Conservation (phyloP, 37 sponge, comb jelly and placozoan species). For the Halisarca cf. caerulea region DNA sequence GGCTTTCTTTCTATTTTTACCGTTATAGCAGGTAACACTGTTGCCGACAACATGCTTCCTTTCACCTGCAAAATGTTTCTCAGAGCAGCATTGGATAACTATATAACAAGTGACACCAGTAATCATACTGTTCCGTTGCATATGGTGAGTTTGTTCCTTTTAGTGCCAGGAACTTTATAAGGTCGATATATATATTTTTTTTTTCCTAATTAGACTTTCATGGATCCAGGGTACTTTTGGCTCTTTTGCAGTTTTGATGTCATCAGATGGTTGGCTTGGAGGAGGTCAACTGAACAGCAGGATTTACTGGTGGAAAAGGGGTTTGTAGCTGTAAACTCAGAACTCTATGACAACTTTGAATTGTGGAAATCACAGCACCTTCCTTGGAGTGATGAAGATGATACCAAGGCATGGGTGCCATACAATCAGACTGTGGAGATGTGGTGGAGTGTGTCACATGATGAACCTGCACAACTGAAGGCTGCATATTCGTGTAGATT, state of each 20-base stretch:
- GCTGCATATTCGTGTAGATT: background rate
- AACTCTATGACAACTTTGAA: background rate
- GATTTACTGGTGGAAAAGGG: background rate
- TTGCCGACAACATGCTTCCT: too few species aligned
- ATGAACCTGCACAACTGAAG: background rate
- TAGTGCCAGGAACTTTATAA: too few species aligned
- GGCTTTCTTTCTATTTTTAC: too few species aligned
- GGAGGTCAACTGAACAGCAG: background rate
- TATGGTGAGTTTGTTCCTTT: too few species aligned
- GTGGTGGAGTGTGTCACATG: background rate
- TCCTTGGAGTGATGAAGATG: background rate
- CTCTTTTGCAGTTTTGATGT: background rate
- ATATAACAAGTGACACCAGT: too few species aligned
- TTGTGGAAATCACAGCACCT: background rate
- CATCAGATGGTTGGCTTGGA: constrained; percentile 3
- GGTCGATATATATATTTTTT: background rate
- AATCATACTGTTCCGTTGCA: too few species aligned
- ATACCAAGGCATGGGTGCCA: background rate
- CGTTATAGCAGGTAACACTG: too few species aligned
- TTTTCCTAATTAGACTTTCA: background rate
- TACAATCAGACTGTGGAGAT: background rate
- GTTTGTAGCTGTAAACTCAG: constrained; percentile 2
- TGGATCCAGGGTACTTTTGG: constrained; percentile 6
- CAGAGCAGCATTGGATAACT: too few species aligned
- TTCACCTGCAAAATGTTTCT: too few species aligned